phyloP scores from a whole-genome alignment of 2,113 vertebrate species.

The Arizona elegans region DNA sequence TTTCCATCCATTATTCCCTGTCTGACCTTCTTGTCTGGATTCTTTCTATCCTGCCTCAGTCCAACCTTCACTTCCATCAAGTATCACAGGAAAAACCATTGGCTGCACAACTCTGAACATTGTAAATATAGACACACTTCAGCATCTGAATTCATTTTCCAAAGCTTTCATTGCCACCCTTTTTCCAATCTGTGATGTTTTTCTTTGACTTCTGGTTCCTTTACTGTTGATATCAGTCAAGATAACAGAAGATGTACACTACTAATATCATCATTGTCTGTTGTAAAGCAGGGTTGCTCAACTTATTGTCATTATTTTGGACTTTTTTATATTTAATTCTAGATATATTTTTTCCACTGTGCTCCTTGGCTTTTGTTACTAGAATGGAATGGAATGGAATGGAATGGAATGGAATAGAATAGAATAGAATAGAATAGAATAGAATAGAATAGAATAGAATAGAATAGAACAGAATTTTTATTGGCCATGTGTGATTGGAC shows the following conservation, averaged over 20 bases:
- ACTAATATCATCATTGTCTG: background rate
- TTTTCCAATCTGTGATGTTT: background rate
- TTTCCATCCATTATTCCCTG: too few relatives aligned
- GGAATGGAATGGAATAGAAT: too few relatives aligned
- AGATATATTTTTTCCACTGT: background rate
- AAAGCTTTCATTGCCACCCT: background rate
- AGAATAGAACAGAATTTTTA: too few relatives aligned
- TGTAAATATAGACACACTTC: background rate
- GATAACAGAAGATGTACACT: background rate
- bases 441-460: too few relatives aligned
- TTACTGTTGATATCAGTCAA: background rate
- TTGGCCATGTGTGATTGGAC: too few relatives aligned
- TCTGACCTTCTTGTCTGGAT: too few relatives aligned
- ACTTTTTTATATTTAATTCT: background rate
- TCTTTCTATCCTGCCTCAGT: background rate
- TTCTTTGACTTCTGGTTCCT: background rate
- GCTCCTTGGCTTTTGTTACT: background rate
- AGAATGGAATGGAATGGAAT: background rate
- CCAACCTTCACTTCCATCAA: background rate
- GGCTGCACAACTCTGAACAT: background rate
- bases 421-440: too few relatives aligned
- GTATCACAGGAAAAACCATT: background rate
- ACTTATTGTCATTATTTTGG: background rate
- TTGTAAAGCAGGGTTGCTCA: background rate
- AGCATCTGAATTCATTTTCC: background rate